Conservation (phyloP, 2,113 vertebrate species). For the Parus major region DNA sequence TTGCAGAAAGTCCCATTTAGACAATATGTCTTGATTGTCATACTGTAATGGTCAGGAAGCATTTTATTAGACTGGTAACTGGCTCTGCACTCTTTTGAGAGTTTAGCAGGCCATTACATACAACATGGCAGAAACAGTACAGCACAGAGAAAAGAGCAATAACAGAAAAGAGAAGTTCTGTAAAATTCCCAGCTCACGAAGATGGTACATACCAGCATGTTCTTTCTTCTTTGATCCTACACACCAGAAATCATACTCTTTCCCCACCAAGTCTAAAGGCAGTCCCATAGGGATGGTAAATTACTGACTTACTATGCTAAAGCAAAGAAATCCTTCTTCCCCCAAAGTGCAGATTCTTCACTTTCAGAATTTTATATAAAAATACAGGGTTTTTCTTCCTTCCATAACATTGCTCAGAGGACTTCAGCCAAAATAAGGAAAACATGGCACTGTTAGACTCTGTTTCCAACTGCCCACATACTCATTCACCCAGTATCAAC, state of each 20-base stretch:
- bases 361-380: background rate
- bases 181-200: background rate
- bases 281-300: background rate
- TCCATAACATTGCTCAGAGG: background rate
- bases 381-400: background rate
- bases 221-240: background rate
- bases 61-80: background rate
- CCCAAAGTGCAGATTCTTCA: background rate
- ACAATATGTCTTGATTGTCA: background rate
- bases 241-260: background rate
- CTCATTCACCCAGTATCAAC: background rate
- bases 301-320: background rate
- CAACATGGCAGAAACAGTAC: background rate
- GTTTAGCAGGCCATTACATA: background rate
- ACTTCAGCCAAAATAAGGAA: background rate
- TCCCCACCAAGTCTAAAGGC: background rate
- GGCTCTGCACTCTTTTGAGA: background rate
- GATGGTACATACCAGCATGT: rapidly evolving
- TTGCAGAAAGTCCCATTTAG: background rate
- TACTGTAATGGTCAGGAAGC: background rate
- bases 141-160: background rate
- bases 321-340: background rate
- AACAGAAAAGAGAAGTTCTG: background rate
- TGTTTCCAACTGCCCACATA: background rate
- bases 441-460: background rate